phyloP scores from a whole-genome alignment of 2,113 vertebrate species.

The Eidolon helvum region DNA sequence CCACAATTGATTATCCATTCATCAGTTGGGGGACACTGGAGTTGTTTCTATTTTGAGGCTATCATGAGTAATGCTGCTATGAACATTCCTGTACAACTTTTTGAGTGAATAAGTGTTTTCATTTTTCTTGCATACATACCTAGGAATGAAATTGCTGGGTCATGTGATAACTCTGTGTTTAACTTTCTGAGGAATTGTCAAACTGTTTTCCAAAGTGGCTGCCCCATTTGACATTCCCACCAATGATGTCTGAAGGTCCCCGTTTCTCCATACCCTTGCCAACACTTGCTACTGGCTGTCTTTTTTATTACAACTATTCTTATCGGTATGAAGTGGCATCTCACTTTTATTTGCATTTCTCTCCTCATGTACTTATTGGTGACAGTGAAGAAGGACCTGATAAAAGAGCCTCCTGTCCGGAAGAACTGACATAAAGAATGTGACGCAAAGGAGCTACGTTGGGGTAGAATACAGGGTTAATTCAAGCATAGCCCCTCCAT shows the following conservation, averaged over 20 bases:
- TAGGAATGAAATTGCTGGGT: background rate
- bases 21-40: background rate
- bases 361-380: background rate
- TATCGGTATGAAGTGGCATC: background rate
- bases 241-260: background rate
- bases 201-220: background rate
- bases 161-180: background rate
- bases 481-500: too few relatives aligned
- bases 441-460: too few relatives aligned
- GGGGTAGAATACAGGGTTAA: too few relatives aligned
- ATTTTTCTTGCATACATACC: background rate
- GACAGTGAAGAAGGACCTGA: background rate
- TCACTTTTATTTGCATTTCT: slow-evolving; percentile 5
- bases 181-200: background rate
- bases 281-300: background rate
- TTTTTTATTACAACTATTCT: background rate
- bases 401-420: too few relatives aligned
- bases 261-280: background rate
- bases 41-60: background rate
- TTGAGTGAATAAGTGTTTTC: background rate
- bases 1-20: background rate
- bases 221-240: background rate
- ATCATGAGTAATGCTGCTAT: background rate
- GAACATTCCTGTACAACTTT: background rate
- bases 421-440: too few relatives aligned